Percentiles rank a stretch among this genome's conserved stretches.
Evolutionary conservation across 2,888 invertebrate species (phyloP).

Genomic region (Ochlodes sylvanus): DNA sequence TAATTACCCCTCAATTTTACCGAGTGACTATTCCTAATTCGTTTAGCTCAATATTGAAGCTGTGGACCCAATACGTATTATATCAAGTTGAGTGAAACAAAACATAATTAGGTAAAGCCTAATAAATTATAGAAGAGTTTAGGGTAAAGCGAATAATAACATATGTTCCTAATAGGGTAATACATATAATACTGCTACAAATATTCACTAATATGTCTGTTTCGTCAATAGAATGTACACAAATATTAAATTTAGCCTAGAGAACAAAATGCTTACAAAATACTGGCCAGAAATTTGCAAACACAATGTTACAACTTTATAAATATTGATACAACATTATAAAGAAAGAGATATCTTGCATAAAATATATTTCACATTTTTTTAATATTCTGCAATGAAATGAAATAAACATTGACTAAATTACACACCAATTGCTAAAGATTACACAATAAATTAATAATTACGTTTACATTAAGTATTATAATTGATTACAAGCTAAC

Average conservation of each 20-base stretch:
- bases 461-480: conserved; percentile 8
- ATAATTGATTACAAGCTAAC: conserved; percentile 40
- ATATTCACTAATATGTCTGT: conserved; percentile 50
- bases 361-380: neutral
- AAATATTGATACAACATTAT: neutral
- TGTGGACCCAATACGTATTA: conserved; percentile 68
- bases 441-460: neutral
- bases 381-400: neutral
- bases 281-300: neutral
- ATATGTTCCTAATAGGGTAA: neutral
- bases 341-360: neutral
- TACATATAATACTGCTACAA: conserved; percentile 44
- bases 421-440: neutral
- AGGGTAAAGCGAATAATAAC: neutral
- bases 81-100: conserved; percentile 21
- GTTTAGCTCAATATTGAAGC: conserved; percentile 70
- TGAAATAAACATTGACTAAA: neutral
- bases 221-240: conserved; percentile 44
- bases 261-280: neutral
- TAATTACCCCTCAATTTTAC: conserved; percentile 26
- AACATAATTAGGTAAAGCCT: conserved; percentile 40
- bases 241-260: conserved; percentile 17
- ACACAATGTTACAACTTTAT: neutral
- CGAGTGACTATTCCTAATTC: conserved; percentile 66
- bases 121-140: conserved; percentile 38